phyloP scores from a whole-genome alignment of 2,888 invertebrate genomes.

The Hermaeophaga mercurialis region DNA sequence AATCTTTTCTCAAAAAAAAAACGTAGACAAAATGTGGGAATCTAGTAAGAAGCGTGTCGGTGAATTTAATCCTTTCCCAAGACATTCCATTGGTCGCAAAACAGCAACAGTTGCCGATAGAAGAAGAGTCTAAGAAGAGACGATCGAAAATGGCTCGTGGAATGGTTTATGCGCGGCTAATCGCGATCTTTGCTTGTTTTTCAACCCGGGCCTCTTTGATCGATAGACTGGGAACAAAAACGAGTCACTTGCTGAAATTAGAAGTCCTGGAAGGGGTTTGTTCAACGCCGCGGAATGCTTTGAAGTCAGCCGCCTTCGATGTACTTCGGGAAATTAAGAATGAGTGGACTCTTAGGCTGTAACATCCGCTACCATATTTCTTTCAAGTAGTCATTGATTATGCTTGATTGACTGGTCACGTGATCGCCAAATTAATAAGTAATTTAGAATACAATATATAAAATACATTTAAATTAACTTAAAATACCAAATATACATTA shows the following conservation, averaged over 20 bases:
- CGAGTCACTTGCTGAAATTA: constrained; percentile 57
- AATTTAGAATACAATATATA: no score
- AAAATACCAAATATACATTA: no score
- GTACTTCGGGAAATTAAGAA: constrained; percentile 6
- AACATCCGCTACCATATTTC: constrained; percentile 13
- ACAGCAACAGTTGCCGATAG: not conserved
- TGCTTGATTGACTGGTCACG: constrained; percentile 5
- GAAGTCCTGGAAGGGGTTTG: constrained; percentile 54
- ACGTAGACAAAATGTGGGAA: no score
- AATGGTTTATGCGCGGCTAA: constrained; percentile 39
- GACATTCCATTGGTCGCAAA: constrained; percentile 16
- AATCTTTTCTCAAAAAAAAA: no score
- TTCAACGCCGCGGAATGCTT: constrained; percentile 53
- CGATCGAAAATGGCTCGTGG: constrained; percentile 18
- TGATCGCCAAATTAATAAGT: no score
- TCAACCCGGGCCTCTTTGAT: constrained; percentile 38
- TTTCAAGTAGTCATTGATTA: not conserved
- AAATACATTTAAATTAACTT: no score
- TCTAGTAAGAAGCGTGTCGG: no score
- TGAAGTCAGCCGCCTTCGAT: constrained; percentile 32
- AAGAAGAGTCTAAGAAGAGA: constrained; percentile 5
- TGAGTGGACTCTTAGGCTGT: constrained; percentile 1
- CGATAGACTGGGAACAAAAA: constrained; percentile 53
- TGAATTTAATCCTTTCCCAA: constrained; percentile 14
- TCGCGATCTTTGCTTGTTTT: constrained; percentile 45